Evolutionary conservation across 2,888 invertebrate species (phyloP), one percentile per base, ranked within the genome.

Genomic region (Metopia argyrocephala): DNA sequence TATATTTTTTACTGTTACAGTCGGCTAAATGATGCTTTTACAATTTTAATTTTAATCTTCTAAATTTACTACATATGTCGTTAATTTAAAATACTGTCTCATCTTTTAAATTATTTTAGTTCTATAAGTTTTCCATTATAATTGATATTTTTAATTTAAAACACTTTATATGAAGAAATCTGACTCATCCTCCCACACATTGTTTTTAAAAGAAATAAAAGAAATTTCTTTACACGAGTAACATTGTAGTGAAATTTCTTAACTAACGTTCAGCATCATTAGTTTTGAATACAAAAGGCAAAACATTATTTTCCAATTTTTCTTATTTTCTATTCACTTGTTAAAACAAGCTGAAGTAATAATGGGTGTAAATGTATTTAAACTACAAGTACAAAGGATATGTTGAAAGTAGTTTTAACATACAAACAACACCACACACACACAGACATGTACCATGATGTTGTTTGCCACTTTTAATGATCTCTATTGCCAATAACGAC

Each of bases 241-340:
- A n/a, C n/a, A n/a, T 76, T 71, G 45, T 56, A 54, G 52, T 75
- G 61, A 54, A 69, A 54, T 62, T 62, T 76, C 71, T 80, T 76
- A 76, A 80, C 71, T 68, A 59, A 56, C 54, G 76, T 76, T 80
- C 76, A 76, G 31, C 68, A 65, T 76, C 73, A 80, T 76, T 80
- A 76, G 68, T 76, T 76, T 76, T 59, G 15, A 76, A 73, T 76
- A 61, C 28, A 66, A 73, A 62, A 25, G 56, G 57, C 7, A 1
- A 68, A 18, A 20, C 18, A 20, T 15, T 62, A 46, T 46, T 38
- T 38, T 46, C 2, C 12, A 3, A 5, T 18, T 48, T 18, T 48
- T 5, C 48, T 3, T 31, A 18, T n/a, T 5, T 12, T 23, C 18
- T 31, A 59, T 50, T 57, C 28, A 18, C 28, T 69, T 28, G 18